A percentile compares a stretch with the other conserved stretches of the same genome.
Conservation (phyloP, 1,140 invertebrate genomes). For the Drosophila mauritiana region DNA sequence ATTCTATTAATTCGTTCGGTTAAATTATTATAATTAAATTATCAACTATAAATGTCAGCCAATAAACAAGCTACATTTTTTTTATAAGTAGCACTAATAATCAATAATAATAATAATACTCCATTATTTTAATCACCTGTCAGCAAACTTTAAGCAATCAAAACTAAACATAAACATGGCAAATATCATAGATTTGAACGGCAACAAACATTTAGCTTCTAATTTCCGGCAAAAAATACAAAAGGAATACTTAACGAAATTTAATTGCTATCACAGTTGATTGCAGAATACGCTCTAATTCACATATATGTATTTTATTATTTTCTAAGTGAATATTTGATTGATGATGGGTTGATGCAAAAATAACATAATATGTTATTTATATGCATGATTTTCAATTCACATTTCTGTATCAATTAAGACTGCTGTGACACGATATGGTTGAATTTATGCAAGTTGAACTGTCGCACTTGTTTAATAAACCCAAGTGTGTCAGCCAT, state of each 20-base stretch:
- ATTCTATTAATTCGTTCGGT: background rate
- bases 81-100: background rate
- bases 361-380: background rate
- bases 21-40: background rate
- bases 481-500: slow-evolving; percentile 4
- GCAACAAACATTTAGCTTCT: background rate
- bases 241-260: slow-evolving; percentile 5
- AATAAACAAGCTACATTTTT: no score
- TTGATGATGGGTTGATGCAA: background rate
- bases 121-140: background rate
- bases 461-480: slow-evolving; percentile 26
- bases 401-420: slow-evolving; percentile 9
- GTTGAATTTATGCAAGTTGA: background rate
- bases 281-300: background rate
- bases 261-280: slow-evolving; percentile 4
- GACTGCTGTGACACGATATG: background rate
- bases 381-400: background rate
- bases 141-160: background rate
- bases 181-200: no score
- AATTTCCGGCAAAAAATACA: background rate
- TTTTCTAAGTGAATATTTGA: background rate
- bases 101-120: no score
- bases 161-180: background rate
- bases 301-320: background rate
- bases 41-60: no score